These are phyloP conservation scores for Lepisosteus osseus DNA, from an alignment of 2,113 vertebrate species.

Conservation along the genomic window DNA sequence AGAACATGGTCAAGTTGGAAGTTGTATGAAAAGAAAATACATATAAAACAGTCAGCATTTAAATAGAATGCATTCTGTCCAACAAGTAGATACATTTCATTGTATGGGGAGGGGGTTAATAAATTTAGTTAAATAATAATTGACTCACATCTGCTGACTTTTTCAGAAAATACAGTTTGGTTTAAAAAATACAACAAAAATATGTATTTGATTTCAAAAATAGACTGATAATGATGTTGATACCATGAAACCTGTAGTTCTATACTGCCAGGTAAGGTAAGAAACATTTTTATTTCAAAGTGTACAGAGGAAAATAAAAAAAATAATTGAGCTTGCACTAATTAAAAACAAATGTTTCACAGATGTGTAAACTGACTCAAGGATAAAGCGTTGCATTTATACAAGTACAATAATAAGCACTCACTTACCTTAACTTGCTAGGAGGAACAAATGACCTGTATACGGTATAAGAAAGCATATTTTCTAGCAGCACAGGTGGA, in stretches of 20 bases:
- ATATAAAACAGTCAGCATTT: not conserved
- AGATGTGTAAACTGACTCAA: not conserved
- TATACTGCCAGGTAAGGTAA: too few species aligned
- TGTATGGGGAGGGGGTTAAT: too few species aligned
- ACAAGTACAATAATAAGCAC: not conserved
- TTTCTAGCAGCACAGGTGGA: not conserved
- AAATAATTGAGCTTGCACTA: too few species aligned
- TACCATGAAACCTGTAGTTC: too few species aligned
- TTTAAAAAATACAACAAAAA: too few species aligned
- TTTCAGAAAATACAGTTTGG: not conserved
- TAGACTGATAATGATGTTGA: too few species aligned
- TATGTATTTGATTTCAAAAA: too few species aligned
- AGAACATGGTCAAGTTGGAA: not conserved
- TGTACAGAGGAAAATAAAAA: too few species aligned
- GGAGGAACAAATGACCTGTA: conserved; percentile 7
- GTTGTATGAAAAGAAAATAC: conserved; percentile 5
- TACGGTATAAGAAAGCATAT: not conserved
- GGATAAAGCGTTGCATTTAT: not conserved
- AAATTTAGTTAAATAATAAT: not conserved
- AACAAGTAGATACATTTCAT: too few species aligned
- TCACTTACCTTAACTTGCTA: not conserved
- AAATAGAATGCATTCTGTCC: not conserved
- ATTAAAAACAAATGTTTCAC: too few species aligned
- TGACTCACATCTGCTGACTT: not conserved
- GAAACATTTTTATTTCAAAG: too few species aligned